These are phyloP conservation scores for Morelia viridis DNA, from an alignment of 2,797 vertebrate genomes.

Conservation along the genomic window DNA sequence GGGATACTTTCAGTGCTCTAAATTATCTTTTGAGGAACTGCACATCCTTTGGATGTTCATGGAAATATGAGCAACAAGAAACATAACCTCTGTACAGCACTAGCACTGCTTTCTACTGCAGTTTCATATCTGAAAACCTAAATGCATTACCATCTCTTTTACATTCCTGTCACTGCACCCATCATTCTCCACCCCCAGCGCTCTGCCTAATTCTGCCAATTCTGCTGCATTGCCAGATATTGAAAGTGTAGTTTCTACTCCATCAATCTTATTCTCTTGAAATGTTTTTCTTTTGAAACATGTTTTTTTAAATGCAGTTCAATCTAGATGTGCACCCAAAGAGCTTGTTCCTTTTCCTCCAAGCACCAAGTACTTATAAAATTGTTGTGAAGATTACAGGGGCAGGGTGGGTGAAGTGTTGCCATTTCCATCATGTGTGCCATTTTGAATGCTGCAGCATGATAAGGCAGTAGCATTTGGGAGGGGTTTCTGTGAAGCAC, in stretches of 20 bases:
- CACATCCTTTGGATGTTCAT: not conserved
- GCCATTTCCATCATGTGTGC: not conserved
- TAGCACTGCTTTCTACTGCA: not conserved
- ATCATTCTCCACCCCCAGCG: not conserved
- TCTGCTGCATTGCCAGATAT: not conserved
- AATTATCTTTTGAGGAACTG: not conserved
- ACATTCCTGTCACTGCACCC: not conserved
- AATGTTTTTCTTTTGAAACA: not conserved
- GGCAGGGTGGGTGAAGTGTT: not conserved
- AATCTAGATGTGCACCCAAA: not conserved
- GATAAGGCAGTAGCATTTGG: not conserved
- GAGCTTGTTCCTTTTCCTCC: not conserved
- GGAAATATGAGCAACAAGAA: not conserved
- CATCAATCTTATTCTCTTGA: not conserved
- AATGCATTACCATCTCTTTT: not conserved
- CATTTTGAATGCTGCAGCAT: not conserved
- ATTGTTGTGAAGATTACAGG: not conserved
- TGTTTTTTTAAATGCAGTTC: not conserved
- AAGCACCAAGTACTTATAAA: not conserved
- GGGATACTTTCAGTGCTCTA: not conserved
- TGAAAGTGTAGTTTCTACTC: not conserved
- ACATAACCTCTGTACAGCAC: not conserved
- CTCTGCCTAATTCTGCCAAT: not conserved
- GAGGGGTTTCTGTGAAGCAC: not conserved
- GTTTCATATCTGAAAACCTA: not conserved